Base-by-base conservation (phyloP, 2,797 vertebrate genomes). In the Aulostomus chinensis region DNA sequence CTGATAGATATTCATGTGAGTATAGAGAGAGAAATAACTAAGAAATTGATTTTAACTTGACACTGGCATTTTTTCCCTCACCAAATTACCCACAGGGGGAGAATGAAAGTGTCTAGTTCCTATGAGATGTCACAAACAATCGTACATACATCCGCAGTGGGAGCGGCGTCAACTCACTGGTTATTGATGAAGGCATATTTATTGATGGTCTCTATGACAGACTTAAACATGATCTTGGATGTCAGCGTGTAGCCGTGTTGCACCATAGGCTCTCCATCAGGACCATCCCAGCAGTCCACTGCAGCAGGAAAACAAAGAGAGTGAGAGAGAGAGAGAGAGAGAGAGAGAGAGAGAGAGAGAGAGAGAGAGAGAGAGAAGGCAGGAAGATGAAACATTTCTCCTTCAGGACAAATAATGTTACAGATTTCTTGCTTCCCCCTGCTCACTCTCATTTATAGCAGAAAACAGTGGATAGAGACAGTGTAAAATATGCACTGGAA, bases 251-350 rank as follows among this genome's bases (percentile, higher is more conserved):
- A 98, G 33, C 97, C 97, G 0, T 99, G 97, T 70, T 98, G 96
- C 9, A 99, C 97, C 29, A 99, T 93, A 0, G 97, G 97, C 49
- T 99, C 97, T 60, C 96, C 96, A 0, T 99, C 97, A 0, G 94
- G 92, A 33, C 97, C 97, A 11, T 99, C 97, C 97, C 97, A 99
- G 52, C 97, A 98, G 83, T 99, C 97, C 82, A 99, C 97, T 99
- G 70, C 17, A 21, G 45, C 73, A 62, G 80, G 14, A 76, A 21
- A 41, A 28, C 15, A 10, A 40, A 9, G 15, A 50, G 42, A 43
- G n/a, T n/a, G n/a, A n/a, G n/a, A n/a, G n/a, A n/a, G n/a, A n/a
- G n/a, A n/a, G n/a, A n/a, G n/a, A n/a, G n/a, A n/a, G n/a, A n/a
- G n/a, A n/a, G n/a, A n/a, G n/a, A n/a, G n/a, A n/a, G n/a, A n/a